phyloP scores from a whole-genome alignment of 2,113 vertebrate species.

The Uropsilus gracilis region DNA sequence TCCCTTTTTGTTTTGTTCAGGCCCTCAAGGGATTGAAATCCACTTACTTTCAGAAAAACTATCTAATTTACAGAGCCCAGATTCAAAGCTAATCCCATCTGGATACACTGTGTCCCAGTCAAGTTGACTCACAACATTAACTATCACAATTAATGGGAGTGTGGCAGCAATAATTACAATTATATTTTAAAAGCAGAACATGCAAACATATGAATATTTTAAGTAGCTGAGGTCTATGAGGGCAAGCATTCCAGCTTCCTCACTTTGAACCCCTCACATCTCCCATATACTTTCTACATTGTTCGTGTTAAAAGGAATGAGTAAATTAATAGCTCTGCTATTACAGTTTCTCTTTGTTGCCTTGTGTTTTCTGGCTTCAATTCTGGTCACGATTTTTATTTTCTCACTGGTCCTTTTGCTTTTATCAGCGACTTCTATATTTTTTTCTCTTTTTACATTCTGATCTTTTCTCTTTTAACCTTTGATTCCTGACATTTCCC shows the following conservation, averaged over 20 bases:
- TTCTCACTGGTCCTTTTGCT: background rate
- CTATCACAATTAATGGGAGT: background rate
- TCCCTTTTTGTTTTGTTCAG: background rate
- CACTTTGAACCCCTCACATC: background rate
- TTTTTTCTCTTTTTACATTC: background rate
- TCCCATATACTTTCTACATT: background rate
- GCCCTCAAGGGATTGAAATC: background rate
- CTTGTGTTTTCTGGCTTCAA: conserved; percentile 4
- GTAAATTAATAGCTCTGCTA: background rate
- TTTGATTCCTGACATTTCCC: conserved; percentile 69
- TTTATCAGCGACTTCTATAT: background rate
- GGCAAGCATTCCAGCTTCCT: no score
- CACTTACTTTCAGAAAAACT: background rate
- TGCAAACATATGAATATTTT: background rate
- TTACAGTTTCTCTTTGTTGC: background rate
- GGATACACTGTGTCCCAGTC: background rate
- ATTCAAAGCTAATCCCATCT: background rate
- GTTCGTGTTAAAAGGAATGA: background rate
- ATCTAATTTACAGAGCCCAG: background rate
- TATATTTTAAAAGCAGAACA: conserved; percentile 7
- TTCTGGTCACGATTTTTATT: background rate
- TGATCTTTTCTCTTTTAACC: conserved; percentile 69
- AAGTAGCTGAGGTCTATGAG: background rate
- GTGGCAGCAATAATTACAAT: conserved; percentile 28
- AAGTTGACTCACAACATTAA: background rate